Evolutionary conservation across 2,113 vertebrate genomes (phyloP).

Genomic region (Haemorhous mexicanus): DNA sequence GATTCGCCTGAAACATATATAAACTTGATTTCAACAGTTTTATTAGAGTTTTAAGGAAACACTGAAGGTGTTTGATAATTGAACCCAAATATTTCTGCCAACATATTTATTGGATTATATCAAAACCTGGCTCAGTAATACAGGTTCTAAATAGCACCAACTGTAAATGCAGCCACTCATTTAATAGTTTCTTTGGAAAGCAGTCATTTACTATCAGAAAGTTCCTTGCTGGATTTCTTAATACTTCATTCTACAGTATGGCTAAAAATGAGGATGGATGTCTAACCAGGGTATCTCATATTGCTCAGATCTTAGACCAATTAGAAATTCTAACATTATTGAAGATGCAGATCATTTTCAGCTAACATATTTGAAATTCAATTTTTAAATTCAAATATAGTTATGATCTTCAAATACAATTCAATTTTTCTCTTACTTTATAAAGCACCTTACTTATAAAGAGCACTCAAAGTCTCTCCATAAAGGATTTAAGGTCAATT

Average conservation of each 20-base stretch:
- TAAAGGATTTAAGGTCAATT: not conserved
- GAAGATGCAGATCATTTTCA: not conserved
- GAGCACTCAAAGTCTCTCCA: not conserved
- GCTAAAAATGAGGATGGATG: not conserved
- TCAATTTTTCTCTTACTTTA: not conserved
- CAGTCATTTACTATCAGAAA: not conserved
- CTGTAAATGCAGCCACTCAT: slow-evolving; percentile 21
- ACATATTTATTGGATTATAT: not conserved
- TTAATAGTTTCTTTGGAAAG: slow-evolving; percentile 4
- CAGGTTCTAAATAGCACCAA: slow-evolving; percentile 1
- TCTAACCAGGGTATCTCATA: not conserved
- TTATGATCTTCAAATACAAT: not conserved
- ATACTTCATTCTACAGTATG: not conserved
- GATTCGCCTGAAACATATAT: not conserved
- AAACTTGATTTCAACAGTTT: not conserved
- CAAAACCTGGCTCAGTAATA: not conserved
- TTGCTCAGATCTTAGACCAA: not conserved
- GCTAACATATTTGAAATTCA: not conserved
- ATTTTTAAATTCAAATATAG: not conserved
- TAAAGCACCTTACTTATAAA: not conserved
- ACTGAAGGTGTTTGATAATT: not conserved
- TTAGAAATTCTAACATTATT: not conserved
- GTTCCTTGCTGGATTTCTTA: not conserved
- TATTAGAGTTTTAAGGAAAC: not conserved
- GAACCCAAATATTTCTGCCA: not conserved